phyloP scores from a whole-genome alignment of 1,140 invertebrate genomes.

The Aleiodes sp. region DNA sequence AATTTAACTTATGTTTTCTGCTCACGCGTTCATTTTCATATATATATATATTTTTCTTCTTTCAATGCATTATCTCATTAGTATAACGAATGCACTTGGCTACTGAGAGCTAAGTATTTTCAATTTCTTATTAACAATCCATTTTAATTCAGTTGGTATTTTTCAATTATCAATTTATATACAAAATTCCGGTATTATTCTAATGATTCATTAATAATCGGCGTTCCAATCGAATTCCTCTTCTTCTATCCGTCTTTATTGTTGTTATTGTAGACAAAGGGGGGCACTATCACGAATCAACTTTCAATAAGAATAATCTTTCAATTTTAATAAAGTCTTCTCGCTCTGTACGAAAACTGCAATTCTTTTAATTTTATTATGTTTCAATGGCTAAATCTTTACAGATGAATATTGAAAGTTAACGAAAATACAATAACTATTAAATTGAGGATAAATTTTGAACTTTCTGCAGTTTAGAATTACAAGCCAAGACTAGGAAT shows the following conservation, averaged over 20 bases:
- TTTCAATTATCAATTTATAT: too few relatives aligned
- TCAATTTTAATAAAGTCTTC: too few relatives aligned
- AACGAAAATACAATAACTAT: too few relatives aligned
- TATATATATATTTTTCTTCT: too few relatives aligned
- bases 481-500: constrained; percentile 10
- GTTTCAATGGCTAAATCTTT: background rate
- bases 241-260: background rate
- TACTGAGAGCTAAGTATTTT: background rate
- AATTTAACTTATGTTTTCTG: background rate
- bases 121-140: background rate
- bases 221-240: background rate
- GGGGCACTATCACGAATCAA: background rate
- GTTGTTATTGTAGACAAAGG: background rate
- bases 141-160: too few relatives aligned
- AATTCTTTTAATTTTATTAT: background rate
- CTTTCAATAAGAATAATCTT: background rate
- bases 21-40: too few relatives aligned
- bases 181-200: too few relatives aligned
- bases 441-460: background rate
- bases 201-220: too few relatives aligned
- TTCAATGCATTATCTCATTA: too few relatives aligned
- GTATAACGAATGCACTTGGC: background rate
- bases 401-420: too few relatives aligned
- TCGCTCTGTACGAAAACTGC: too few relatives aligned
- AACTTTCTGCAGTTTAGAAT: background rate